A percentile compares a stretch with the other conserved stretches of the same genome.
These are phyloP conservation scores for Prionailurus viverrinus DNA, from an alignment of 2,113 vertebrate species.

Conservation along the genomic window DNA sequence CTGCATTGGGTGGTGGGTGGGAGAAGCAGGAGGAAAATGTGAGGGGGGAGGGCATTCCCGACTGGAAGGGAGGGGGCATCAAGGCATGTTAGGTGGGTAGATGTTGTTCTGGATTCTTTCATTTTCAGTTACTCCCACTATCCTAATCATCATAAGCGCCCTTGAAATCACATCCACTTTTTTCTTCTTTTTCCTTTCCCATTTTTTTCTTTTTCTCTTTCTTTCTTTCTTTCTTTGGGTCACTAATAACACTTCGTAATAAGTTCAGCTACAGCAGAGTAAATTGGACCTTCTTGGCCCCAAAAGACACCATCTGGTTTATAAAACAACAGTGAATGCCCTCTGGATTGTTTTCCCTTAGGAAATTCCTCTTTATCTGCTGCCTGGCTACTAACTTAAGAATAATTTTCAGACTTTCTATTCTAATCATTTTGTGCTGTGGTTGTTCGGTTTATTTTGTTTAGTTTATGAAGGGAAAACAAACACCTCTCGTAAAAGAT, in stretches of 20 bases:
- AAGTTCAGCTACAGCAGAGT: conserved; percentile 21
- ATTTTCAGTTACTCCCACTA: neutral
- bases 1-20: neutral
- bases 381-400: neutral
- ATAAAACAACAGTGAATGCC: conserved; percentile 23
- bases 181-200: neutral
- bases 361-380: conserved; percentile 55
- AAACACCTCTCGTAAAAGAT: neutral
- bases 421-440: conserved; percentile 37
- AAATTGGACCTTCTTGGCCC: conserved; percentile 43
- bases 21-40: neutral
- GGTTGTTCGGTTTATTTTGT: conserved; percentile 2
- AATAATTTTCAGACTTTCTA: conserved; percentile 56
- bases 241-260: conserved; percentile 38
- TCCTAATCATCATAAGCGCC: neutral
- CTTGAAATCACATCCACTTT: neutral
- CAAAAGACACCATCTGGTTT: conserved; percentile 62
- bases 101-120: neutral
- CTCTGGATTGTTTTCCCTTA: conserved; percentile 44
- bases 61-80: neutral
- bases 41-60: neutral
- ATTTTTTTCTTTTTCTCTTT: too few relatives aligned
- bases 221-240: neutral
- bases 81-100: accelerated
- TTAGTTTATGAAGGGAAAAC: neutral